Percentiles rank a stretch among this genome's conserved stretches.
Conservation (phyloP, 2,888 invertebrate species). For the Abrostola triplasia region DNA sequence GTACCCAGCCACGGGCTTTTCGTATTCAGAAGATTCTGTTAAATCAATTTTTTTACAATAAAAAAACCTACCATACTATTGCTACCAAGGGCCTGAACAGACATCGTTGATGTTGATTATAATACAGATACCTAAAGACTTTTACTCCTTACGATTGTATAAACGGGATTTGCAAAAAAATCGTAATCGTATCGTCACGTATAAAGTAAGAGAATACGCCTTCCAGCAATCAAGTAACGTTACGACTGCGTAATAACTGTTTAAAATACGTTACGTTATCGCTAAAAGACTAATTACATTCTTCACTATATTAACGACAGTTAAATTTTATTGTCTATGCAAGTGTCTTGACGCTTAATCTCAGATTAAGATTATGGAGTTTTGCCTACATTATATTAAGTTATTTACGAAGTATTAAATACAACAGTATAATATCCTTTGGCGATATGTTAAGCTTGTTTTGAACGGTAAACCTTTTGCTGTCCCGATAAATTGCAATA, state of each 20-base stretch:
- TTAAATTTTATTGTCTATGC: conserved; percentile 39
- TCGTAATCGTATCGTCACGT: conserved; percentile 29
- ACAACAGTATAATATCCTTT: not conserved
- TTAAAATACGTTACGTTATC: conserved; percentile 67
- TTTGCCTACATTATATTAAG: not conserved
- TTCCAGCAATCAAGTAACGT: conserved; percentile 62
- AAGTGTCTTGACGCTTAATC: conserved; percentile 27
- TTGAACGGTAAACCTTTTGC: no score
- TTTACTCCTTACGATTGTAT: no score
- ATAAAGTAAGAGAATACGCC: conserved; percentile 32
- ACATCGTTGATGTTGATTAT: no score
- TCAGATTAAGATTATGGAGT: conserved; percentile 19
- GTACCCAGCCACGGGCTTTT: no score
- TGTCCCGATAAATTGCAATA: no score
- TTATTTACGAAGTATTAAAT: not conserved
- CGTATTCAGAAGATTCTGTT: no score
- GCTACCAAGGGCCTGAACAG: no score
- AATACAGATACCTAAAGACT: no score
- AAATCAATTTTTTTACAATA: no score
- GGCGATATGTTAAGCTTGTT: no score
- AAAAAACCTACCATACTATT: no score
- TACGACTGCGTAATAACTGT: conserved; percentile 67
- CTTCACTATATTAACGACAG: conserved; percentile 49
- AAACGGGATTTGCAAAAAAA: no score
- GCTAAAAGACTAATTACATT: conserved; percentile 63